Percentiles rank a stretch among this genome's conserved stretches.
These are phyloP conservation scores for Tenrec ecaudatus DNA, from an alignment of 2,113 vertebrate species.

Conservation along the genomic window DNA sequence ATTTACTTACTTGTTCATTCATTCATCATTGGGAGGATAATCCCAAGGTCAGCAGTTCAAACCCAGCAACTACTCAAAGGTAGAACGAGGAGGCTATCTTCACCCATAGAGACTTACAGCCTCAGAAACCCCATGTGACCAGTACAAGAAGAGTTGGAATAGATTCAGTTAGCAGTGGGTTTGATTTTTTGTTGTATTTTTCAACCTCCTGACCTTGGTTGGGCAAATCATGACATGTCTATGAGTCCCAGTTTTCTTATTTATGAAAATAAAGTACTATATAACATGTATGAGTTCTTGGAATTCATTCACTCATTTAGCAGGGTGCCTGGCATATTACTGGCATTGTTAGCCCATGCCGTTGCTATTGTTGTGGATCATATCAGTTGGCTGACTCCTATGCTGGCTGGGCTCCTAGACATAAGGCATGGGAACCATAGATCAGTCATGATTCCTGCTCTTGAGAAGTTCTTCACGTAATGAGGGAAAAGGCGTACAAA, in stretches of 20 bases:
- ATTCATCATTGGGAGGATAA: no score
- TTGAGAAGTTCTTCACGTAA: not conserved
- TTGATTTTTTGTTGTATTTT: no score
- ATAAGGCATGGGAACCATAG: not conserved
- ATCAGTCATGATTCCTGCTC: not conserved
- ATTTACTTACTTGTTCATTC: no score
- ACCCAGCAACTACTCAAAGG: no score
- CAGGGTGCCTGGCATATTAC: not conserved
- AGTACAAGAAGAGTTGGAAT: no score
- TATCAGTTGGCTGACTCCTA: not conserved
- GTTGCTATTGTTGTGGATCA: not conserved
- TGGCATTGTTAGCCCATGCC: not conserved
- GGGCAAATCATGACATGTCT: not conserved
- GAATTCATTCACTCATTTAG: not conserved
- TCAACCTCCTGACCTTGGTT: not conserved
- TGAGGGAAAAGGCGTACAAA: not conserved
- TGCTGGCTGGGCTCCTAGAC: not conserved
- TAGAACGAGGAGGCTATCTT: no score
- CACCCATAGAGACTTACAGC: no score
- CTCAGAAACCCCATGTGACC: no score
- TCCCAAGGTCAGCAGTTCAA: no score
- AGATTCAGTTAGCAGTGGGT: no score
- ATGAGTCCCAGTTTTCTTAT: constrained; percentile 22
- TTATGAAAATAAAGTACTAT: not conserved
- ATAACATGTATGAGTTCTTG: not conserved